Evolutionary conservation across 2,113 vertebrate species (phyloP).

Genomic region (Ondatra zibethicus): DNA sequence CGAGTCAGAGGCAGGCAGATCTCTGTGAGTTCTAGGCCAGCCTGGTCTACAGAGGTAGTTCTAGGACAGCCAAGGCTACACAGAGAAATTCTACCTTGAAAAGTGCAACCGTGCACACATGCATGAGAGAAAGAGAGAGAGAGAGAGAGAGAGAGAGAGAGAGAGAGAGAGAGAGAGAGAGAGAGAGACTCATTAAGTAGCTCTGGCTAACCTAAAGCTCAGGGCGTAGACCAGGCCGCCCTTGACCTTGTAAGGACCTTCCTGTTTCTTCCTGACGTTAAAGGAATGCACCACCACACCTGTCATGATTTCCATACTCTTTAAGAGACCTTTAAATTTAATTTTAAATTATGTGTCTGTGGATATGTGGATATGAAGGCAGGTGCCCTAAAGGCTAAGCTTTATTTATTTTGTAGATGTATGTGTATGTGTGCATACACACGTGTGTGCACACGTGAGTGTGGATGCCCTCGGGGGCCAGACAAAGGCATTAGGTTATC

Average conservation of each 20-base stretch:
- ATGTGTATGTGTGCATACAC: not conserved
- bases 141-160: no score
- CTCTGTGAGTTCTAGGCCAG: not conserved
- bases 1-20: not conserved
- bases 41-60: not conserved
- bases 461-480: not conserved
- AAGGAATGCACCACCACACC: not conserved
- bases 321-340: not conserved
- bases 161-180: no score
- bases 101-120: no score
- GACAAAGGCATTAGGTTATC: not conserved
- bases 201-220: not conserved
- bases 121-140: no score
- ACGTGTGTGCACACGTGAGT: not conserved
- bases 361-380: not conserved
- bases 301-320: not conserved
- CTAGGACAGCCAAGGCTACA: not conserved
- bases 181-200: not conserved
- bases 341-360: not conserved
- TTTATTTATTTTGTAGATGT: not conserved
- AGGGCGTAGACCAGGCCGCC: not conserved
- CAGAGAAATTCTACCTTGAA: not conserved
- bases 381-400: not conserved
- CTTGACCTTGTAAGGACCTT: not conserved
- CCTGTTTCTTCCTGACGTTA: not conserved